Base-by-base conservation (phyloP, 2,888 invertebrate species). In the Ophioninae sp. region DNA sequence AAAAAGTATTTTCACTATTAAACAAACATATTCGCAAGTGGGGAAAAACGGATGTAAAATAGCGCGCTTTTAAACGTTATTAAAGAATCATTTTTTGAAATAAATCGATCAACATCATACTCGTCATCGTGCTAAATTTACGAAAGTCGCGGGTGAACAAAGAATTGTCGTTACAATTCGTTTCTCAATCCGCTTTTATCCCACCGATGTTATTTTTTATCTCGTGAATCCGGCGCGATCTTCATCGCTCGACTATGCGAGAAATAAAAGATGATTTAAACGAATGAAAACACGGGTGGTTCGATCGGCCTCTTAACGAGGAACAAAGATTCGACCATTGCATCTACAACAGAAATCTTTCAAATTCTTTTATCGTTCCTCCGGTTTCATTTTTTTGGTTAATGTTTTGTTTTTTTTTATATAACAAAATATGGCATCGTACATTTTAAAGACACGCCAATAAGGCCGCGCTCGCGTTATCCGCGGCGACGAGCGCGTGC, bases 391-490 rank as follows among this genome's bases (percentile, higher is more conserved):
- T 81, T 61, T 57, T 50, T 57, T 79, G 50, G 10, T 83, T 83
- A 65, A 13, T 59, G 37, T 64, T n/a, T 57, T 57, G 44, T 67
- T 77, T 44, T 73, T 64, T 70, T 83, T 88, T 86, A 81, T 87
- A 89, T 89, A 90, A 87, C 88, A 90, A 90, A 90, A 90, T 90
- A 90, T 90, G 88, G 86, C 86, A 89, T 89, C 89, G 86, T 88
- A 89, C 86, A 72, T 87, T 88, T 88, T 86, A 81, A 87, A 86
- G 82, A 86, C 50, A 50, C 85, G 88, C 88, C 87, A 59, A 85
- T 87, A 88, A 89, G 88, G 88, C 87, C 87, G 86, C 89, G 85
- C 83, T 85, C 83, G 87, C 85, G 73, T 59, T 86, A 84, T 81
- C 57, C 75, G 56, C 62, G 64, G 57, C 73, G 56, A 37, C 56